These are phyloP conservation scores for Danionella dracula DNA, from an alignment of 2,797 vertebrate species.

Conservation along the genomic window DNA sequence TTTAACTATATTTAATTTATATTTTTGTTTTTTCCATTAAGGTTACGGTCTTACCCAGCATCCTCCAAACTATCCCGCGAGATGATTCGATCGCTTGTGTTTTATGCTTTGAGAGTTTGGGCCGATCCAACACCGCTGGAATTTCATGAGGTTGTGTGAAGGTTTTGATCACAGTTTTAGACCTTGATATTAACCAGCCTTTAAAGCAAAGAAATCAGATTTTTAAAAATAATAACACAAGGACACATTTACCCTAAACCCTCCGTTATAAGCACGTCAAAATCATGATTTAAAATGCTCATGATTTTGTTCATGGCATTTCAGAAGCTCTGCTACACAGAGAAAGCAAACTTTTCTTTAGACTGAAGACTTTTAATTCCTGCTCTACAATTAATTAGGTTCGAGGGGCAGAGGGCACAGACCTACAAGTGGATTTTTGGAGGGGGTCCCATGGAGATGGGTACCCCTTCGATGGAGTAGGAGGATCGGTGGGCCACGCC, in stretches of 20 bases:
- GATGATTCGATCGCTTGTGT: slow-evolving; percentile 65
- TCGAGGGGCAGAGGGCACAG: slow-evolving; percentile 54
- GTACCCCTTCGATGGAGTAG: slow-evolving; percentile 71
- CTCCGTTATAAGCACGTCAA: no score
- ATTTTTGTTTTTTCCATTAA: slow-evolving; percentile 22
- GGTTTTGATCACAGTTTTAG: no score
- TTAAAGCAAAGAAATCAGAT: no score
- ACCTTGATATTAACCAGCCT: no score
- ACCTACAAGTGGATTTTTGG: slow-evolving; percentile 70
- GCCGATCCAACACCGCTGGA: slow-evolving; percentile 64
- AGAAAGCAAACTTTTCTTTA: no score
- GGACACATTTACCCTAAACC: no score
- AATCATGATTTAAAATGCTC: no score
- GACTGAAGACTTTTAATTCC: no score
- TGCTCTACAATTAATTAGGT: slow-evolving; percentile 50
- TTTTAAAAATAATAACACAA: no score
- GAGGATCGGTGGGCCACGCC: slow-evolving; percentile 72
- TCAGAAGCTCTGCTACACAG: no score
- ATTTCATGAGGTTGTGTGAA: slow-evolving; percentile 61
- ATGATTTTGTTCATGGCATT: no score
- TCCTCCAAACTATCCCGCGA: slow-evolving; percentile 61
- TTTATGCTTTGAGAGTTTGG: slow-evolving; percentile 71
- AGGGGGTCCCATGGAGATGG: slow-evolving; percentile 65
- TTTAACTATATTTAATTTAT: no score
- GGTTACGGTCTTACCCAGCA: slow-evolving; percentile 62